Percentiles rank a stretch among this genome's conserved stretches.
Evolutionary conservation across 2,888 invertebrate species (phyloP).

Genomic region (Apamea monoglypha): DNA sequence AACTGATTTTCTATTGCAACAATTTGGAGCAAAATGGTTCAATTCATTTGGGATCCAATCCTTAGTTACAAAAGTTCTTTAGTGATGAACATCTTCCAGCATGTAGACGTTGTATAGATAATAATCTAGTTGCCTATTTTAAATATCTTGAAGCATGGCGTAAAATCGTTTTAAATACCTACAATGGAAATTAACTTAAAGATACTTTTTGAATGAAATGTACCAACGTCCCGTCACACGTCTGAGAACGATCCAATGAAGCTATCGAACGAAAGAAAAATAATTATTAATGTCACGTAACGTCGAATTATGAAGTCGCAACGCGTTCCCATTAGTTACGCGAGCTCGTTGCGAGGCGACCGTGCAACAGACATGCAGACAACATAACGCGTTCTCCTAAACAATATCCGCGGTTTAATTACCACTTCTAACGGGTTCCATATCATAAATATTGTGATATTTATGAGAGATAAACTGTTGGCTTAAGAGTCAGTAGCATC

Average conservation of each 20-base stretch:
- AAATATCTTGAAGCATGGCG: not conserved
- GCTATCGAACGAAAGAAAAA: slow-evolving; percentile 76
- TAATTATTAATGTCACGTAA: slow-evolving; percentile 83
- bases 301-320: slow-evolving; percentile 77
- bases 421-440: slow-evolving; percentile 15
- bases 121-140: not conserved
- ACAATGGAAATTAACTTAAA: slow-evolving; percentile 4
- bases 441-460: slow-evolving; percentile 20
- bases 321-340: slow-evolving; percentile 76
- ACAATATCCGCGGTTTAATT: slow-evolving; percentile 40
- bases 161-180: not conserved
- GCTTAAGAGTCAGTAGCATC: not conserved
- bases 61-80: not conserved
- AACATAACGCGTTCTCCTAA: slow-evolving; percentile 41
- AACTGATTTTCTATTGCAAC: not conserved
- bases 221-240: slow-evolving; percentile 43
- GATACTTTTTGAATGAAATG: slow-evolving; percentile 40
- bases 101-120: not conserved
- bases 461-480: not conserved
- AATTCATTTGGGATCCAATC: not conserved
- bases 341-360: slow-evolving; percentile 66
- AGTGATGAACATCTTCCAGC: not conserved
- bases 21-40: not conserved
- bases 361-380: slow-evolving; percentile 46
- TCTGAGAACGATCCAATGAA: slow-evolving; percentile 63